Conservation (phyloP, 2,797 vertebrate genomes). For the Danio tinwini region DNA sequence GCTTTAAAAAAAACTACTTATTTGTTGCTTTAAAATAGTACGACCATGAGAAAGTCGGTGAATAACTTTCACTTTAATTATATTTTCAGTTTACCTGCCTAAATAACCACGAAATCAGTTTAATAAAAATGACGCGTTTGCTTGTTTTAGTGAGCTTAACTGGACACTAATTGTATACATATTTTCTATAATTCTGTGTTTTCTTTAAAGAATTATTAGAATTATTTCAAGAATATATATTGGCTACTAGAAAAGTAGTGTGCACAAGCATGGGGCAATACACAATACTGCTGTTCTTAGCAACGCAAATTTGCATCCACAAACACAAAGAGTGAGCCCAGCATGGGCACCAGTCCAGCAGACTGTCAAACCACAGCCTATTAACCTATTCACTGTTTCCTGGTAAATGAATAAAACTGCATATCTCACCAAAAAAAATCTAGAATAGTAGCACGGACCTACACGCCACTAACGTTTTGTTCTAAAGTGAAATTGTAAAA, state of each 20-base stretch:
- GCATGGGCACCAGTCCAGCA: constrained; percentile 85
- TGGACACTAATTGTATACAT: neutral
- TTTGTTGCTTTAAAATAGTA: no score
- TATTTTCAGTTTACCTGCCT: no score
- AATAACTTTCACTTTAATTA: neutral
- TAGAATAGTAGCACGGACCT: constrained; percentile 80
- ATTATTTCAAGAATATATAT: no score
- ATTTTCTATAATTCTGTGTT: neutral
- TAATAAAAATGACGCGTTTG: neutral
- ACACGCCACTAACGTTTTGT: constrained; percentile 89
- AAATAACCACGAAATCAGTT: neutral
- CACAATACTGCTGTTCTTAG: constrained; percentile 62
- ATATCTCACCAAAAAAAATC: constrained; percentile 93
- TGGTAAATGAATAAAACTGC: constrained; percentile 69
- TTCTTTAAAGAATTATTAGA: neutral
- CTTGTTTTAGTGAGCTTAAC: neutral
- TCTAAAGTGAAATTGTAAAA: constrained; percentile 88
- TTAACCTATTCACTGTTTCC: constrained; percentile 88
- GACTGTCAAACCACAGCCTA: constrained; percentile 90
- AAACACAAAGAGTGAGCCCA: constrained; percentile 88
- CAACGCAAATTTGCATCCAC: constrained; percentile 90
- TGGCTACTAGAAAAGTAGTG: no score
- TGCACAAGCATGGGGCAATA: neutral
- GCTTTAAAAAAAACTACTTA: neutral
- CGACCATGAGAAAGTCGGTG: constrained; percentile 4